These are phyloP conservation scores for Strigamia maritima DNA, from an alignment of 2,888 invertebrate species.

Conservation along the genomic window DNA sequence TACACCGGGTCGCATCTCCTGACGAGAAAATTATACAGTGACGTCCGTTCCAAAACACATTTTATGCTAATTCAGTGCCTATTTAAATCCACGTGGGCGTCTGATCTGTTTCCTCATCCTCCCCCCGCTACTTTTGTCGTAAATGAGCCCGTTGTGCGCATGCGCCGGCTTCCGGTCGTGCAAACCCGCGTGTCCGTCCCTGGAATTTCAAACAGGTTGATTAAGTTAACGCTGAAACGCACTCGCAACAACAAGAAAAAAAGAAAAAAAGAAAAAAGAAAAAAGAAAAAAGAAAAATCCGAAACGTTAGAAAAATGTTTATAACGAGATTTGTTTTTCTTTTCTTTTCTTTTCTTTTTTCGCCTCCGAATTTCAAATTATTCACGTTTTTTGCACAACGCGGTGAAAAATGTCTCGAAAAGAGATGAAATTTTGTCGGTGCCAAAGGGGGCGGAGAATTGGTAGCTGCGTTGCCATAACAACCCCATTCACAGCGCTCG, in stretches of 20 bases:
- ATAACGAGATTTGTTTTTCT: neutral
- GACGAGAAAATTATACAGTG: conserved; percentile 31
- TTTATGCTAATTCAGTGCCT: conserved; percentile 21
- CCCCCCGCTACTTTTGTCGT: neutral
- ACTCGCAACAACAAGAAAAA: neutral
- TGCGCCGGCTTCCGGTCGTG: neutral
- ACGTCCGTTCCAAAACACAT: conserved; percentile 32
- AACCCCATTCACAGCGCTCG: conserved; percentile 23
- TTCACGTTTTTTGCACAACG: no score
- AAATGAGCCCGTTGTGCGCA: neutral
- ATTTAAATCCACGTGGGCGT: conserved; percentile 28
- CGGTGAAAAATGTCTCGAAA: neutral
- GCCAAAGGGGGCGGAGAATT: neutral
- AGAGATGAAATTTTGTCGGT: neutral
- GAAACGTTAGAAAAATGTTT: no score
- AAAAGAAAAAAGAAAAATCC: no score
- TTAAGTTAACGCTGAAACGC: neutral
- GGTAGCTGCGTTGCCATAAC: conserved; percentile 18
- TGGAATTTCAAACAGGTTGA: conserved; percentile 24
- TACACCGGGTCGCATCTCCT: neutral
- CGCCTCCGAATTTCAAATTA: no score
- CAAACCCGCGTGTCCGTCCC: neutral
- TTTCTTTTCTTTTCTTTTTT: neutral
- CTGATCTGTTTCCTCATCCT: conserved; percentile 22
- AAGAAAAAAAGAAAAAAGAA: neutral